Evolutionary conservation across 2,113 vertebrate genomes (phyloP).

Genomic region (Poicephalus meyeri): DNA sequence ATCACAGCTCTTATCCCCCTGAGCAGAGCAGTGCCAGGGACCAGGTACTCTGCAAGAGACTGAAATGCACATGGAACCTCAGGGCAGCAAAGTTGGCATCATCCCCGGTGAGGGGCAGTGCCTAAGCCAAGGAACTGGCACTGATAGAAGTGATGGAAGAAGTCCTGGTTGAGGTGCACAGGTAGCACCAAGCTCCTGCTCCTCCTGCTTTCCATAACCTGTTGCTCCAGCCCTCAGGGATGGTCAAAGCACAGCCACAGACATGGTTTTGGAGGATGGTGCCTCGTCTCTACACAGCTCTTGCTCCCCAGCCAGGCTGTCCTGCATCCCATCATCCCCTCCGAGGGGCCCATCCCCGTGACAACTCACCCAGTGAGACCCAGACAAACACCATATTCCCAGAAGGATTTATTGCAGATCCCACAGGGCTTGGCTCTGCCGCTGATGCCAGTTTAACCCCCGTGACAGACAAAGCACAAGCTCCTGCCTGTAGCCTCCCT

Average conservation of each 20-base stretch:
- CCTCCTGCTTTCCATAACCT: neutral
- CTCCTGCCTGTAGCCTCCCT: neutral
- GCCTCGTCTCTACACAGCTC: neutral
- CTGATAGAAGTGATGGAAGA: neutral
- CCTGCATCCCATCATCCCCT: neutral
- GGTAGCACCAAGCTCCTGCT: neutral
- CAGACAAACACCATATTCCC: neutral
- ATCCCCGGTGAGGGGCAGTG: accelerated
- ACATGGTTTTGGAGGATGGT: accelerated
- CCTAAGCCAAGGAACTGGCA: neutral
- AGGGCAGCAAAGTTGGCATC: neutral
- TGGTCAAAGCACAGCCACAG: accelerated
- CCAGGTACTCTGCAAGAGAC: no score
- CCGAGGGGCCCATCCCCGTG: accelerated
- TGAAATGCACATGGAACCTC: accelerated
- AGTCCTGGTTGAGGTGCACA: accelerated
- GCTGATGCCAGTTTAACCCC: neutral
- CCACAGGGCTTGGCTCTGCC: neutral
- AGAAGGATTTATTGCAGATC: neutral
- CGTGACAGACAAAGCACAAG: neutral
- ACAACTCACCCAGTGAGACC: neutral
- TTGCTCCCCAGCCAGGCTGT: neutral
- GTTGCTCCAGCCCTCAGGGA: neutral
- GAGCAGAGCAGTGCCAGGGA: neutral
- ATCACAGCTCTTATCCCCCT: neutral